phyloP scores from a whole-genome alignment of 2,888 invertebrate genomes.

The Anagyrus pseudococci region DNA sequence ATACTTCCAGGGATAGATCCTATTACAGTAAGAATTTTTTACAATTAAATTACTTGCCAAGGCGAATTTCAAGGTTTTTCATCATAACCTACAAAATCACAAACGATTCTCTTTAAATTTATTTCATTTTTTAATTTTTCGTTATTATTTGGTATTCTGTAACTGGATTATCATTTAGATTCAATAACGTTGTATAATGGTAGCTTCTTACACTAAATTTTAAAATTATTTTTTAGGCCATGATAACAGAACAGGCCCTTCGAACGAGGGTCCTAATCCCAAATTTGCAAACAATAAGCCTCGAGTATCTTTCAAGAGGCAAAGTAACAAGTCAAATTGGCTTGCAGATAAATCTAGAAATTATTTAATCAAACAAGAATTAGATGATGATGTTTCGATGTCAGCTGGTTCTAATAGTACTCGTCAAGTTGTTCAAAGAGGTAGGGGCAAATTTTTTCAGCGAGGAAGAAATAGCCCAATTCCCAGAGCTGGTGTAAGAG shows the following conservation, averaged over 20 bases:
- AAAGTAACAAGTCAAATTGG: constrained; percentile 37
- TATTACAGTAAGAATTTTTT: too few relatives aligned
- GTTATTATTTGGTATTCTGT: too few relatives aligned
- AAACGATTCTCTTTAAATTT: too few relatives aligned
- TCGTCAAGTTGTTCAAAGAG: constrained; percentile 42
- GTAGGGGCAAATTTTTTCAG: constrained; percentile 41
- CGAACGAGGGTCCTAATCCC: constrained; percentile 31
- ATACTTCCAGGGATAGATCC: too few relatives aligned
- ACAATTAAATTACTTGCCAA: too few relatives aligned
- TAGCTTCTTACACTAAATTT: too few relatives aligned
- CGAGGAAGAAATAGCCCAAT: constrained; percentile 52
- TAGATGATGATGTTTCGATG: constrained; percentile 55
- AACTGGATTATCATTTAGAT: too few relatives aligned
- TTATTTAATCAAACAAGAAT: constrained; percentile 38
- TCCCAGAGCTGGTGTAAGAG: constrained; percentile 44
- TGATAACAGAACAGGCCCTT: constrained; percentile 47
- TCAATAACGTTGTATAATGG: too few relatives aligned
- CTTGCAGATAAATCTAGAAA: constrained; percentile 10
- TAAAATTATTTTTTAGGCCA: constrained; percentile 50
- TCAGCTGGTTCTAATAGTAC: constrained; percentile 45
- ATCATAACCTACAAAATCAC: too few relatives aligned
- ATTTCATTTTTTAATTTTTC: too few relatives aligned
- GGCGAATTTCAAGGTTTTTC: too few relatives aligned
- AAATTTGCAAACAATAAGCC: constrained; percentile 43
- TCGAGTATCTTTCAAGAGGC: constrained; percentile 53